These are phyloP conservation scores for Megaceryle alcyon DNA, from an alignment of 2,797 vertebrate species.

Conservation along the genomic window DNA sequence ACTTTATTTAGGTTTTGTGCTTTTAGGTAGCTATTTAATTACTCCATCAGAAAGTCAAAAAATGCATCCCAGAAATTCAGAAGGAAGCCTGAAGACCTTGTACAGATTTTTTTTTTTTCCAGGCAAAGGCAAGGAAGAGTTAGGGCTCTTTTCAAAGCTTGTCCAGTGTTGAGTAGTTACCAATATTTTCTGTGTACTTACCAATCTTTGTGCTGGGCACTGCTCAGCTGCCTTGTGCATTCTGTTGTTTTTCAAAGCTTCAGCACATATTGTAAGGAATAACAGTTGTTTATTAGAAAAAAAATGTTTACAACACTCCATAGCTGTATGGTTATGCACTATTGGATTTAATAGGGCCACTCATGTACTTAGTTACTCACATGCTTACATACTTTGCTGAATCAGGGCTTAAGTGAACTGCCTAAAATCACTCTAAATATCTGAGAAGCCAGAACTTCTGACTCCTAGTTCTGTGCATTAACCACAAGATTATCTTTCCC, in stretches of 20 bases:
- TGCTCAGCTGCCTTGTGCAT: not conserved
- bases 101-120: not conserved
- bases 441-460: constrained; percentile 42
- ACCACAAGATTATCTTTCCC: constrained; percentile 37
- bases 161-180: not conserved
- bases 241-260: constrained; percentile 1
- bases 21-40: constrained; percentile 18
- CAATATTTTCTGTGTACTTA: not conserved
- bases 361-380: constrained; percentile 16
- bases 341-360: not conserved
- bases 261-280: not conserved
- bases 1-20: not conserved
- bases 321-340: not conserved
- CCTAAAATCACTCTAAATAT: constrained; percentile 28
- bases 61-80: not conserved
- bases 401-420: constrained; percentile 53
- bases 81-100: not conserved
- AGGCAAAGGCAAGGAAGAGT: not conserved
- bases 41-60: not conserved
- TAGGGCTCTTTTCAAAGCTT: not conserved
- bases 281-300: constrained; percentile 20
- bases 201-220: not conserved
- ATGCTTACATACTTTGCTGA: constrained; percentile 56
- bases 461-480: constrained; percentile 60
- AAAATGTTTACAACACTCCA: not conserved